These are phyloP conservation scores for Ondatra zibethicus DNA, from an alignment of 2,113 vertebrate genomes.

Conservation along the genomic window DNA sequence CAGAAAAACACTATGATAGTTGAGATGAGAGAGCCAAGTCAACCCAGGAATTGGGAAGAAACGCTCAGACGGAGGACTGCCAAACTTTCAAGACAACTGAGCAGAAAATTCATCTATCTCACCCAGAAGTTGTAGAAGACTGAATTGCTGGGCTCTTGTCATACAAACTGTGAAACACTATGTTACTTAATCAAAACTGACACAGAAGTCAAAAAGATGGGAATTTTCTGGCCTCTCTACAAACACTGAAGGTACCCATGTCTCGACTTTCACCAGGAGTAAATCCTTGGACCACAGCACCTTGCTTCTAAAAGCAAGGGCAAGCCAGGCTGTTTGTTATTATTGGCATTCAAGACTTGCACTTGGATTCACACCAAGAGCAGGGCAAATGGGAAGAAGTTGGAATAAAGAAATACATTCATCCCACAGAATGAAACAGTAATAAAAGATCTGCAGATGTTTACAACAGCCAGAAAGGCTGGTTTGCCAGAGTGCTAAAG, in stretches of 20 bases:
- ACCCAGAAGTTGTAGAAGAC: background rate
- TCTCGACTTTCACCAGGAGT: background rate
- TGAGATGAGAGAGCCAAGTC: background rate
- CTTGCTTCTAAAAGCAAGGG: background rate
- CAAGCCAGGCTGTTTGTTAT: slow-evolving; percentile 36
- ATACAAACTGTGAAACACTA: background rate
- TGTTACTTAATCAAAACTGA: background rate
- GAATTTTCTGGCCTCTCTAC: background rate
- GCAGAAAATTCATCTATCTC: background rate
- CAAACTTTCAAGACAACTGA: background rate
- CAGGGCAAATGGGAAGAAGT: slow-evolving; percentile 48
- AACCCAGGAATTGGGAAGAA: background rate
- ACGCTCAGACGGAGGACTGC: background rate
- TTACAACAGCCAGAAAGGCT: slow-evolving; percentile 35
- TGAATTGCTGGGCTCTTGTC: background rate
- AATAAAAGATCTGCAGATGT: slow-evolving; percentile 28
- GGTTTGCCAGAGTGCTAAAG: slow-evolving; percentile 3
- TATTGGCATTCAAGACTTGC: slow-evolving; percentile 24
- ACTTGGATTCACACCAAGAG: slow-evolving; percentile 61
- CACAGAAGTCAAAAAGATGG: background rate
- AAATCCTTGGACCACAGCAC: background rate
- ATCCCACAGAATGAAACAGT: slow-evolving; percentile 49
- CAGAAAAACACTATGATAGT: background rate
- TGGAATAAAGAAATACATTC: slow-evolving; percentile 54
- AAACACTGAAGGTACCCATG: background rate